Evolutionary conservation across 2,888 invertebrate genomes (phyloP), one percentile per base, ranked within the genome.

Genomic region (Melipona bicolor): DNA sequence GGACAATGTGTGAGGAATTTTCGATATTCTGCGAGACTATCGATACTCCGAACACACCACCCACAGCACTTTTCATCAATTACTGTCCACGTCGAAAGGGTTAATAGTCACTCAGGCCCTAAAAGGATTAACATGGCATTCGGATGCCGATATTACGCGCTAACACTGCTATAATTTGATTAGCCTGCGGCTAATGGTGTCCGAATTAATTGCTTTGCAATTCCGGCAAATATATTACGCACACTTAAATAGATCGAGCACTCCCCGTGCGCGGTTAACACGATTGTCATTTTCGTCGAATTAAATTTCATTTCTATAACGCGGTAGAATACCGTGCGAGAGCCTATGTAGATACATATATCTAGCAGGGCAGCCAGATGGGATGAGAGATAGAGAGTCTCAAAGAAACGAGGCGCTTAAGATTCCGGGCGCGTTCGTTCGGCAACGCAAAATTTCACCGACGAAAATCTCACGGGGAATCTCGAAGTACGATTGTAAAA

Each of bases 51-150:
- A n/a, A 11, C 43, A 11, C 43, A 9, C 77, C n/a, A 65, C 21
- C 52, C 56, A 52, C n/a, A 43, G 65, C 80, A 80, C 80, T 80
- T 65, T 77, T 78, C 78, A 56, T 78, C 80, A 77, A 80, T 80
- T 80, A 78, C 59, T 24, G 50, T 36, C 65, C 64, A 19, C 50
- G 43, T 54, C n/a, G 65, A 59, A 65, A 71, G 64, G 65, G 64
- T 77, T 64, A 70, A 64, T 64, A 77, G 80, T 71, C 79, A 78
- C 65, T 78, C 64, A 50, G 59, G 50, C 43, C 11, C 21, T 77
- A 71, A 78, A 67, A 71, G 71, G 71, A 77, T 80, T 77, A 79
- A 79, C 77, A n/a, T 27, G 64, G 54, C 69, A 78, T 65, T 67
- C 64, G 75, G 32, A 76, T 76, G 27, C 43, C 49, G 67, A 21